These are phyloP conservation scores for Aleiodes sp. DNA, from an alignment of 1,140 invertebrate species.

Conservation along the genomic window DNA sequence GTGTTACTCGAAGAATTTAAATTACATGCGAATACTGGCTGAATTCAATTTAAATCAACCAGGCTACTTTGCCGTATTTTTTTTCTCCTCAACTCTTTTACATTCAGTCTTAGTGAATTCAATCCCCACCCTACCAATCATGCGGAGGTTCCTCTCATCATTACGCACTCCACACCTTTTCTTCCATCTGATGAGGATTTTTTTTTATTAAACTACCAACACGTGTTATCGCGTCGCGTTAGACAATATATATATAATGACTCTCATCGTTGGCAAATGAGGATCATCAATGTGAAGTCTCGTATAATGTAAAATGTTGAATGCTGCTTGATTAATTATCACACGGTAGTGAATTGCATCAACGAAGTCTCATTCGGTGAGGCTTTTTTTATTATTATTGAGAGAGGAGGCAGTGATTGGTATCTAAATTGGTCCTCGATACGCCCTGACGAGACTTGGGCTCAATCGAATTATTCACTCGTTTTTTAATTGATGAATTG, in stretches of 20 bases:
- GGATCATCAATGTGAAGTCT: background rate
- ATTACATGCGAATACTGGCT: background rate
- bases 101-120: too few species aligned
- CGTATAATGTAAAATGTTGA: constrained; percentile 31
- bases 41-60: constrained; percentile 20
- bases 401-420: constrained; percentile 38
- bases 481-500: constrained; percentile 7
- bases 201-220: constrained; percentile 28
- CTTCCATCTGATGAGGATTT: constrained; percentile 12
- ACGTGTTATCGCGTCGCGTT: constrained; percentile 35
- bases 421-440: constrained; percentile 48
- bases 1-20: background rate
- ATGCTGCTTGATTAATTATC: constrained; percentile 52
- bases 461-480: constrained; percentile 3
- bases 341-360: constrained; percentile 47
- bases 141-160: constrained; percentile 21
- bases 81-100: too few species aligned
- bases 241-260: constrained; percentile 46
- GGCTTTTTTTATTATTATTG: constrained; percentile 44
- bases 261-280: constrained; percentile 25
- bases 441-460: constrained; percentile 30
- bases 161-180: constrained; percentile 23
- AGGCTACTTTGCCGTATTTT: background rate
- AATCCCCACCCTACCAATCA: background rate
- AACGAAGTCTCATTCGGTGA: constrained; percentile 32